Conservation (phyloP, 2,797 vertebrate species). For the Brachyrhaphis roseni region DNA sequence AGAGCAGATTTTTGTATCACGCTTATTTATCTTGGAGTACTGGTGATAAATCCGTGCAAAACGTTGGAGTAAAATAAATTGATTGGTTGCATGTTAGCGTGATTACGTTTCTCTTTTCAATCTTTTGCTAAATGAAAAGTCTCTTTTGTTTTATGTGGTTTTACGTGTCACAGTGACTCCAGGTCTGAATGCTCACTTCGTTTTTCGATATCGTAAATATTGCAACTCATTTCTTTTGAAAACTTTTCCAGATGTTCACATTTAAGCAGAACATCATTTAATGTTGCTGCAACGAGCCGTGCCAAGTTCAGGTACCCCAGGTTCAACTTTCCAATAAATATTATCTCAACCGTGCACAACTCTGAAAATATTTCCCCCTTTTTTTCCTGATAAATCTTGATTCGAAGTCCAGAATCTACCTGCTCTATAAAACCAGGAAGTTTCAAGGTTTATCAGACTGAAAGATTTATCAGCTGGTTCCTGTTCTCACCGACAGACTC, state of each 20-base stretch:
- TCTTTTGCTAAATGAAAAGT: neutral
- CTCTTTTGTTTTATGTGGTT: neutral
- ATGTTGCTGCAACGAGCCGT: neutral
- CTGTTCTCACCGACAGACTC: neutral
- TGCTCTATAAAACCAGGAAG: neutral
- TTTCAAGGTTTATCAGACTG: neutral
- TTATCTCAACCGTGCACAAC: neutral
- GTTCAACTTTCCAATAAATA: neutral
- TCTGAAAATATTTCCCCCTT: neutral
- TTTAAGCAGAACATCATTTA: neutral
- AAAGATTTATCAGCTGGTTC: constrained; percentile 8
- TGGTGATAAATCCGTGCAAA: neutral
- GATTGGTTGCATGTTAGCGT: neutral
- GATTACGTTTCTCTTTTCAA: neutral
- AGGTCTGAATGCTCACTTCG: neutral
- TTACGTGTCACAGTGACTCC: neutral
- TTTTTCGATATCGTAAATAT: neutral
- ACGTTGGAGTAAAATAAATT: neutral
- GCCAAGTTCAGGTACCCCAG: neutral
- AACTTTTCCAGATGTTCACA: neutral
- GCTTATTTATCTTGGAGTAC: neutral
- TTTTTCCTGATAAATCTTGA: neutral
- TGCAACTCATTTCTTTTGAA: neutral
- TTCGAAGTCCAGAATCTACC: neutral
- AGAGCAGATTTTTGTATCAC: neutral